Conservation (phyloP, 2,797 vertebrate genomes). For the Ptychadena robeensis region DNA sequence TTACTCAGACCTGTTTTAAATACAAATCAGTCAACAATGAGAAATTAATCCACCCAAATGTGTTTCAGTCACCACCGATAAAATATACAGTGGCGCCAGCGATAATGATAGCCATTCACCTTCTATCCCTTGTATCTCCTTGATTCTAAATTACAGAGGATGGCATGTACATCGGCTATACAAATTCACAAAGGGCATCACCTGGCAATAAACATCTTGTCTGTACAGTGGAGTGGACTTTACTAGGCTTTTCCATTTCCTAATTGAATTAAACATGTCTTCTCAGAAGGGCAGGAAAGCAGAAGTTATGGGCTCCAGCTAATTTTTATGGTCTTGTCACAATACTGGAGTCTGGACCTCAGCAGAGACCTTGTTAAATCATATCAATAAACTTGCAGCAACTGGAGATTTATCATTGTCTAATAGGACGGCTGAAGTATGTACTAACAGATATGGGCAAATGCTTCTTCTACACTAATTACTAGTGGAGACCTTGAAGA, state of each 20-base stretch:
- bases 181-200: conserved; percentile 63
- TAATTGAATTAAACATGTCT: conserved; percentile 46
- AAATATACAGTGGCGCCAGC: conserved; percentile 77
- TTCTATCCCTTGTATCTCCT: conserved; percentile 72
- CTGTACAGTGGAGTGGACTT: conserved; percentile 26
- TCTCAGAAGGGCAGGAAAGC: conserved; percentile 32
- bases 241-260: conserved; percentile 32
- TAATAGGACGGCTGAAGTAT: conserved; percentile 27
- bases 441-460: conserved; percentile 13
- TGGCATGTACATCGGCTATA: conserved; percentile 70
- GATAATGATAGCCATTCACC: conserved; percentile 81
- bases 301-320: conserved; percentile 26
- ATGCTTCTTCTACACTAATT: neutral
- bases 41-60: conserved; percentile 77
- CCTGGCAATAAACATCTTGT: conserved; percentile 49
- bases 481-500: neutral
- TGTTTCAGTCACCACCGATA: conserved; percentile 77
- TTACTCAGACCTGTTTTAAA: conserved; percentile 16
- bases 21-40: conserved; percentile 77
- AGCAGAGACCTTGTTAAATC: conserved; percentile 46
- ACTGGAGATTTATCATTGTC: conserved; percentile 38
- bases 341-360: conserved; percentile 38
- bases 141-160: conserved; percentile 75
- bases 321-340: conserved; percentile 52
- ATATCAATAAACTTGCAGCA: conserved; percentile 40